Conservation (phyloP, 2,113 vertebrate species). For the Theristicus caerulescens region DNA sequence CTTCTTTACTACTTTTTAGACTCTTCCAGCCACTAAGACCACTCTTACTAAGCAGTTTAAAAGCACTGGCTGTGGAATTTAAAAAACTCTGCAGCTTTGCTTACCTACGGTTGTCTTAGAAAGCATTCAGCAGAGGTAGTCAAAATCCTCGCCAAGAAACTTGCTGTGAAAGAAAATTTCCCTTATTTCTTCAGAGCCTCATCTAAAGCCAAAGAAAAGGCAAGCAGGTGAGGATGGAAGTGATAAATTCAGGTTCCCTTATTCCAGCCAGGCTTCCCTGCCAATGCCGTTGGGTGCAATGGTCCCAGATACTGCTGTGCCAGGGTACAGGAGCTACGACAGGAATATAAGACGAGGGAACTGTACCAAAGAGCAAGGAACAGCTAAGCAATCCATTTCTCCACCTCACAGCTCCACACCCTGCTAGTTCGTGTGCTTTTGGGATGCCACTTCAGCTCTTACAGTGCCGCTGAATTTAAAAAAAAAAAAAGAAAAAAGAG, state of each 20-base stretch:
- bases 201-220: neutral
- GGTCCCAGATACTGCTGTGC: neutral
- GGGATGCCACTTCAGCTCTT: neutral
- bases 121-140: neutral
- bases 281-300: neutral
- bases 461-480: neutral
- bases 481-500: neutral
- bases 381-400: neutral
- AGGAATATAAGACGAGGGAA: neutral
- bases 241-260: neutral
- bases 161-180: neutral
- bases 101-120: neutral
- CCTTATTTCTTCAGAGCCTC: neutral
- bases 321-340: neutral
- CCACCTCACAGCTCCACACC: neutral
- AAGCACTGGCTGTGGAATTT: neutral
- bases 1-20: neutral
- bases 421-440: neutral
- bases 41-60: neutral
- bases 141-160: neutral
- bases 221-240: neutral
- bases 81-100: neutral
- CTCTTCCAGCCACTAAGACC: neutral
- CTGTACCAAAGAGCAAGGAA: neutral
- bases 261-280: neutral